A percentile compares a stretch with the other conserved stretches of the same genome.
Evolutionary conservation across 1,140 invertebrate species (phyloP).

Genomic region (Neodiprion lecontei): DNA sequence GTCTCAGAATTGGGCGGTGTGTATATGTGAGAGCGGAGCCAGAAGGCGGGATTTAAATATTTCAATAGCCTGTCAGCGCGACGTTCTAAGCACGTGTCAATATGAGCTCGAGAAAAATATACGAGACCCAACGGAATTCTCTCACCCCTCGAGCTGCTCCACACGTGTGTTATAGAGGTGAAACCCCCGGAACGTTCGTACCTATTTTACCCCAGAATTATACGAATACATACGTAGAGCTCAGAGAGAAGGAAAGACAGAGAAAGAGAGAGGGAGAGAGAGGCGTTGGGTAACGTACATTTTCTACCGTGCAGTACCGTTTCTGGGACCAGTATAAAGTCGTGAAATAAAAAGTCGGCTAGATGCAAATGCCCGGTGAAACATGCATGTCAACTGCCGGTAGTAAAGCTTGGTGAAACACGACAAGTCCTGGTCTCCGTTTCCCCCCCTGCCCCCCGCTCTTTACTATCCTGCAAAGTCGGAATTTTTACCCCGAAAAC

Average conservation of each 20-base stretch:
- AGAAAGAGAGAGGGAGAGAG: neutral
- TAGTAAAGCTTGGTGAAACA: neutral
- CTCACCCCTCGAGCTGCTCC: neutral
- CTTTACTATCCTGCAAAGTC: too few species aligned
- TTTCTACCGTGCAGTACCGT: neutral
- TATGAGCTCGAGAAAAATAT: conserved; percentile 30
- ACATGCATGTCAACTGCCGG: conserved; percentile 17
- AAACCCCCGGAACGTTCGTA: too few species aligned
- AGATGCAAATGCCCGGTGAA: conserved; percentile 38
- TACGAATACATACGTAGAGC: too few species aligned
- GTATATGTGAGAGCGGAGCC: neutral
- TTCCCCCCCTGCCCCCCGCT: too few species aligned
- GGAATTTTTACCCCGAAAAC: too few species aligned
- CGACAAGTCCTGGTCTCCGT: neutral
- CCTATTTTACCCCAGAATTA: too few species aligned
- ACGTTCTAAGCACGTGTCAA: conserved; percentile 35
- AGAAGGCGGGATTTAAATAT: conserved; percentile 25
- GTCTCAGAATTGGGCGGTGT: too few species aligned
- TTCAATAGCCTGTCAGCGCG: conserved; percentile 23
- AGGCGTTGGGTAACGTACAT: neutral
- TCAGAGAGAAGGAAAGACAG: neutral
- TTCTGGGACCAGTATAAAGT: conserved; percentile 18
- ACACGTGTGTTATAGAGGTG: conserved; percentile 22
- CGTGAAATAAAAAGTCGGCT: conserved; percentile 39
- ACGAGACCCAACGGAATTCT: conserved; percentile 31